Evolutionary conservation across 35 echinoderm and acorn worm genomes (phyloP), one percentile per base, ranked within the genome.

Genomic region (Holothuria glaberrima): DNA sequence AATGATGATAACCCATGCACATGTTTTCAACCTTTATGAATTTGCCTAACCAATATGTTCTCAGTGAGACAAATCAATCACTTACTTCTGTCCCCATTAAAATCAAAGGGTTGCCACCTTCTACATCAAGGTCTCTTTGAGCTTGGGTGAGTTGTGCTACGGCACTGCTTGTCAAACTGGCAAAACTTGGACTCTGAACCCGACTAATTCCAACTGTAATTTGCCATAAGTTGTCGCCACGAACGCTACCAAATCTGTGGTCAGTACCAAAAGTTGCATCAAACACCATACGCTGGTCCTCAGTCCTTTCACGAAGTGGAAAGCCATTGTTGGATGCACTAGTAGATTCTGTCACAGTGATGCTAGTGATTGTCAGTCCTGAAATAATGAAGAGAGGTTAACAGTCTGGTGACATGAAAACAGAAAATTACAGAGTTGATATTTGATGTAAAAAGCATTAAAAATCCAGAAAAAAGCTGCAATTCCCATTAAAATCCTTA

Each of bases 331-430:
- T 13, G 1, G 33, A 18, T 2, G 33, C 25, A 22, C 46, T 58
- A 14, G 5, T 12, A 9, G 80, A 84, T 32, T 29, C 46, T 13
- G 80, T n/a, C 27, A 61, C 26, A 19, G 26, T 35, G 33, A 61
- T 57, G 32, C 32, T 21, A 5, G 80, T 84, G 80, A 84, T 64
- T 20, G 80, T 84, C 22, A 84, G n/a, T 3, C 54, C 80, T 81
- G 33, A 33, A 7, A 84, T n/a, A 61, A 28, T 7, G 4, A 50
- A 48, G 10, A 48, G 22, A 76, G 0, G 46, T 6, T 14, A 76
- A 17, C n/a, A n/a, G n/a, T n/a, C n/a, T n/a, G n/a, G n/a, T n/a
- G n/a, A n/a, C n/a, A n/a, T n/a, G n/a, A n/a, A n/a, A n/a, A n/a
- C n/a, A n/a, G n/a, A n/a, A n/a, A n/a, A n/a, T n/a, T n/a, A n/a